Conservation (phyloP, 92 coral and sea anemone species). For the Porites evermanni region DNA sequence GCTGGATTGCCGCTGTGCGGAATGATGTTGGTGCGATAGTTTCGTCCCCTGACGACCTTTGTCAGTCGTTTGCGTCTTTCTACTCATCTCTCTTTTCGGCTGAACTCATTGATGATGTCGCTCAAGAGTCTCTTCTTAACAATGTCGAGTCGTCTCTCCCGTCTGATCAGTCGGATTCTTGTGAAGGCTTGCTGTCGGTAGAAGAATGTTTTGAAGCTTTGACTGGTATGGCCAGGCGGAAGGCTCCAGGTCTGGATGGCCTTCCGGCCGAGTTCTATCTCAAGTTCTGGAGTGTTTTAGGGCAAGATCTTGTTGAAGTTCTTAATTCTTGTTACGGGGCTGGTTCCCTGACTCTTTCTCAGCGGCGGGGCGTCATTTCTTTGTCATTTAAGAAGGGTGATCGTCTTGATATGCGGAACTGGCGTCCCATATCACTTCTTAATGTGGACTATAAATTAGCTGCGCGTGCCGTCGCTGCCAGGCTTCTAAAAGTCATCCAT, state of each 20-base stretch:
- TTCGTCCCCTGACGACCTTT: background rate
- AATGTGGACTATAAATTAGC: conserved; percentile 60
- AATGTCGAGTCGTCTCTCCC: background rate
- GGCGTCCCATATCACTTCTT: conserved; percentile 64
- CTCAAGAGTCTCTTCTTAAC: conserved; percentile 22
- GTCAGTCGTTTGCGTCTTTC: background rate
- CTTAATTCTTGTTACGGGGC: conserved; percentile 22
- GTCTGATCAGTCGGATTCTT: background rate
- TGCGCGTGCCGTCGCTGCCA: conserved; percentile 13
- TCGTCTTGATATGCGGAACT: conserved; percentile 25
- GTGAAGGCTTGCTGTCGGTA: conserved; percentile 55
- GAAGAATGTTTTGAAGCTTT: conserved; percentile 58
- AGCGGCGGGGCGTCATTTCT: conserved; percentile 39
- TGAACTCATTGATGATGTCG: background rate
- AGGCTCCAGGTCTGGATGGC: conserved; percentile 64
- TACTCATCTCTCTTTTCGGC: conserved; percentile 15
- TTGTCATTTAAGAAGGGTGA: conserved; percentile 66
- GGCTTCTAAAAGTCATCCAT: conserved; percentile 34
- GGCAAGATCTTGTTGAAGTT: conserved; percentile 46
- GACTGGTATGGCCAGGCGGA: conserved; percentile 34
- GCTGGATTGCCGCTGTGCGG: conserved; percentile 1
- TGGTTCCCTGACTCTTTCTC: conserved; percentile 30
- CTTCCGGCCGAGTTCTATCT: conserved; percentile 66
- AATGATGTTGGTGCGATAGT: background rate
- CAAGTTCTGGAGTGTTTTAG: conserved; percentile 55